Evolutionary conservation across 2,797 vertebrate species (phyloP).

Genomic region (Lepidocolaptes lacrymiger): DNA sequence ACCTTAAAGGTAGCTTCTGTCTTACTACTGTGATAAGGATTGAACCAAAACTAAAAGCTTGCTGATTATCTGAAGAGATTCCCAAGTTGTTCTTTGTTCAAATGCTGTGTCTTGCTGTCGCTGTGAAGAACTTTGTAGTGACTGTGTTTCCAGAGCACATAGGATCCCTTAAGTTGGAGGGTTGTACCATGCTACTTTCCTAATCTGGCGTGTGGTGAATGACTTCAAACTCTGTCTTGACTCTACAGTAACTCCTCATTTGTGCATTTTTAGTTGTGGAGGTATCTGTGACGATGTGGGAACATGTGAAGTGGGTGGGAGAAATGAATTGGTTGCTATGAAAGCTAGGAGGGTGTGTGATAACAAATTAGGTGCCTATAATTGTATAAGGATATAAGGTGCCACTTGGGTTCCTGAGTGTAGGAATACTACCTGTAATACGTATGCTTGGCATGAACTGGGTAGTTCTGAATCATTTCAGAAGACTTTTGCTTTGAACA

Average conservation of each 20-base stretch:
- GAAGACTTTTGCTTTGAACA: background rate
- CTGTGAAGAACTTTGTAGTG: background rate
- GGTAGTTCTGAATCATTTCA: background rate
- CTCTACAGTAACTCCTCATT: background rate
- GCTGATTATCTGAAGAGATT: background rate
- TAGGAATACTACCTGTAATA: background rate
- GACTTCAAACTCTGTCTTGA: background rate
- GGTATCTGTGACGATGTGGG: background rate
- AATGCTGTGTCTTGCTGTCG: background rate
- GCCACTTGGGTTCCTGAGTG: background rate
- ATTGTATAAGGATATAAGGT: background rate
- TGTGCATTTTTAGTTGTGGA: background rate
- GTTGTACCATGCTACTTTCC: background rate
- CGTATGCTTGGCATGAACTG: background rate
- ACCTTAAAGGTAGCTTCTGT: background rate
- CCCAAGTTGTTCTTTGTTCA: background rate
- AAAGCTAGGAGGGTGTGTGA: background rate
- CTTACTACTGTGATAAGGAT: background rate
- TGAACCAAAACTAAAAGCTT: background rate
- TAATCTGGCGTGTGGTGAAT: background rate
- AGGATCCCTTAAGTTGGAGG: background rate
- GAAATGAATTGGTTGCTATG: background rate
- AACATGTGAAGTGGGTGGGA: background rate
- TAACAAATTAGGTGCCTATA: too few species aligned
- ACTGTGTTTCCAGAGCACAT: background rate